Conservation (phyloP, 2,113 vertebrate species). For the Osmerus eperlanus region DNA sequence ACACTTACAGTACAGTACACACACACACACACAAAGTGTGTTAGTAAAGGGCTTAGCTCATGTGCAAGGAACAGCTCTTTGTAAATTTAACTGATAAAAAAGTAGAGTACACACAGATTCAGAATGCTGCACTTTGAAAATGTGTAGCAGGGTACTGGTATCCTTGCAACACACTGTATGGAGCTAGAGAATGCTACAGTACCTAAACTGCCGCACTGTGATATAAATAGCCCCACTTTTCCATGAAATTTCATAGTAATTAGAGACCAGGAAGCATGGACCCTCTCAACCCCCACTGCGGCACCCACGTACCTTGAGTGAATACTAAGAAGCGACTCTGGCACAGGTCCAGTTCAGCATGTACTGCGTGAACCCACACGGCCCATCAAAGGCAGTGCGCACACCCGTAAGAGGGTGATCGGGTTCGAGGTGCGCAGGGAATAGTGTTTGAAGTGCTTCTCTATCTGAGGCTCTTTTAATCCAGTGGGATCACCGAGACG, state of each 20-base stretch:
- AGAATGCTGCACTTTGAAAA: conserved; percentile 19
- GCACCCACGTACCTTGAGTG: conserved; percentile 71
- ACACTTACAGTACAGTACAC: conserved; percentile 17
- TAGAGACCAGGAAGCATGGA: conserved; percentile 67
- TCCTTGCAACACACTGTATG: conserved; percentile 36
- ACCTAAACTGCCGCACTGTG: conserved; percentile 54
- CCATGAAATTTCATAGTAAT: conserved; percentile 70
- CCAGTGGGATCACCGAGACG: conserved; percentile 66
- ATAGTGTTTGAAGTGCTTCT: conserved; percentile 68
- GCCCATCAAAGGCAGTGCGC: conserved; percentile 64
- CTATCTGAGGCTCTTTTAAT: conserved; percentile 68
- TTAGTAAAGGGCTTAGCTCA: neutral
- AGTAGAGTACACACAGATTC: conserved; percentile 9
- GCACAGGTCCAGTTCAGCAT: conserved; percentile 66
- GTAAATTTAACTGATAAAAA: conserved; percentile 1
- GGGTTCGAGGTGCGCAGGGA: conserved; percentile 63
- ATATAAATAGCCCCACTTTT: conserved; percentile 68
- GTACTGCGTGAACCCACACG: conserved; percentile 66
- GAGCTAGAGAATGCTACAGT: conserved; percentile 35
- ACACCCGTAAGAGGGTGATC: conserved; percentile 59
- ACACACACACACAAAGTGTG: conserved; percentile 23
- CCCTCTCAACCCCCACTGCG: conserved; percentile 70
- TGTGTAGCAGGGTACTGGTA: conserved; percentile 15
- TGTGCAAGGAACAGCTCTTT: neutral
- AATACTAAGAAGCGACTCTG: conserved; percentile 73